Percentiles rank a stretch among this genome's conserved stretches.
phyloP scores from a whole-genome alignment of 2,888 invertebrate genomes.

The Lepidonotus clava region DNA sequence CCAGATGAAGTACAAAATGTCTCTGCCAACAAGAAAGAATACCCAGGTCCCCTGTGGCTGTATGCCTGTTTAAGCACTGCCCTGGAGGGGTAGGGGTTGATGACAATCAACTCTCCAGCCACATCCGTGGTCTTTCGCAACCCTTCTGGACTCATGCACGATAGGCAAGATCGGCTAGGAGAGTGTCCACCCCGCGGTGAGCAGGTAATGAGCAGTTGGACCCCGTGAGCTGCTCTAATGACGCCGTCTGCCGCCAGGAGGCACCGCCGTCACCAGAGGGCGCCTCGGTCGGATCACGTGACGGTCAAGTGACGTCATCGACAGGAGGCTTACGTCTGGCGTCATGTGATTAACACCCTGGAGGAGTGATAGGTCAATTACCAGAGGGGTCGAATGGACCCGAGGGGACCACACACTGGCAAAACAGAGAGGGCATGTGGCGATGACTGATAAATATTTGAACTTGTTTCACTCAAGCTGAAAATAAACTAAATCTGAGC shows the following conservation, averaged over 20 bases:
- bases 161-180: neutral
- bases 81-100: neutral
- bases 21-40: neutral
- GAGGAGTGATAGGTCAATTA: slow-evolving; percentile 37
- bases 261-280: neutral
- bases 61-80: neutral
- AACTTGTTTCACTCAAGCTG: no score
- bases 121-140: neutral
- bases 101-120: neutral
- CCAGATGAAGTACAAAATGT: neutral
- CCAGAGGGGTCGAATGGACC: neutral
- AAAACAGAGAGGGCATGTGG: slow-evolving; percentile 2
- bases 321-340: slow-evolving; percentile 17
- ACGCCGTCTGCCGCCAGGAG: neutral
- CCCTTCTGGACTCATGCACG: no score
- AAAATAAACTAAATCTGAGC: no score
- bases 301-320: slow-evolving; percentile 14
- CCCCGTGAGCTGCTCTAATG: slow-evolving; percentile 9
- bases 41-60: neutral
- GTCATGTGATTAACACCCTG: slow-evolving; percentile 31
- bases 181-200: neutral
- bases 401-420: neutral
- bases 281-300: neutral
- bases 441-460: no score
- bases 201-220: slow-evolving; percentile 9